Percentiles rank a stretch among this genome's conserved stretches.
phyloP scores from a whole-genome alignment of 2,113 vertebrate genomes.

The Albula glossodonta region DNA sequence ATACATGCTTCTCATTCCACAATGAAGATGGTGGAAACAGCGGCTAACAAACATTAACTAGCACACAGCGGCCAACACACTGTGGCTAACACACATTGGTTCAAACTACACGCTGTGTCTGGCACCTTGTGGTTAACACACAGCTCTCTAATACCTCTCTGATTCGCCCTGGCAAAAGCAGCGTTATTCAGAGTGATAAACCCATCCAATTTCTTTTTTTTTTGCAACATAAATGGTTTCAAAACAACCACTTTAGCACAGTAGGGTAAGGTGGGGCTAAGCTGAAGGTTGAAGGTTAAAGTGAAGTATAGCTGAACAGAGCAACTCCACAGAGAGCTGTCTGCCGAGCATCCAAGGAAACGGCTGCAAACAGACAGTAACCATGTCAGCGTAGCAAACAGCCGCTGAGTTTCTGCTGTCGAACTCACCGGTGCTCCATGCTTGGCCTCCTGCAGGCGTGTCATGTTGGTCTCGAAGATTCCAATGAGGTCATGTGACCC shows the following conservation, averaged over 20 bases:
- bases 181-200: too few species aligned
- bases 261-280: too few species aligned
- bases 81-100: too few species aligned
- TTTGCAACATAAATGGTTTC: too few species aligned
- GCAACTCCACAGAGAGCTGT: too few species aligned
- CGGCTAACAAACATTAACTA: background rate
- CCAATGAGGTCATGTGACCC: slow-evolving; percentile 97
- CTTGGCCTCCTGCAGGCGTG: slow-evolving; percentile 82
- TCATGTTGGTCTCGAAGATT: slow-evolving; percentile 87
- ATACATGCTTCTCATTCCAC: too few species aligned
- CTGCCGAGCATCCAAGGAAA: background rate
- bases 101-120: background rate
- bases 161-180: too few species aligned
- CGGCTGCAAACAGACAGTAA: background rate
- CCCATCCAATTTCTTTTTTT: too few species aligned
- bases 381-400: background rate
- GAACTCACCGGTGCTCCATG: slow-evolving; percentile 81
- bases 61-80: background rate
- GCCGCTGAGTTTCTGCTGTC: background rate
- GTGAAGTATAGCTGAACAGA: too few species aligned
- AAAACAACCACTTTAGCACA: too few species aligned
- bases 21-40: too few species aligned
- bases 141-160: background rate
- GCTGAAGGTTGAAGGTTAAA: too few species aligned
- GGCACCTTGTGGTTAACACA: background rate